phyloP scores from a whole-genome alignment of 2,797 vertebrate genomes.

The Heteromormyrus szaboi region DNA sequence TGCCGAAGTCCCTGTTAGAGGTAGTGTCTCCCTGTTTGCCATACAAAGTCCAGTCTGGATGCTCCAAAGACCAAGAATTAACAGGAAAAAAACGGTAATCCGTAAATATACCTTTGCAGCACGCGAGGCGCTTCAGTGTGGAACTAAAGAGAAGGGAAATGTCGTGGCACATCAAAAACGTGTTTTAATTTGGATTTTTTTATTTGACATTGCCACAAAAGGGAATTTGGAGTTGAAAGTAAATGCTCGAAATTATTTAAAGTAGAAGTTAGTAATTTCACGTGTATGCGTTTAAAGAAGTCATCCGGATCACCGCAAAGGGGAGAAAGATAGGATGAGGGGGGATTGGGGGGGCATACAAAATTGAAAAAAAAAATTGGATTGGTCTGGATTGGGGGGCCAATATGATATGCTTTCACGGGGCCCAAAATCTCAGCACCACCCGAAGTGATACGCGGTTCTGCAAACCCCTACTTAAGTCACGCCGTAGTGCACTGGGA shows the following conservation, averaged over 20 bases:
- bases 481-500: constrained; percentile 56
- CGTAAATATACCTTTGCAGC: not conserved
- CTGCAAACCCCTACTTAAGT: constrained; percentile 27
- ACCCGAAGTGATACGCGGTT: not conserved
- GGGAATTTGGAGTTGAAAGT: not conserved
- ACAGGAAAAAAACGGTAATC: not conserved
- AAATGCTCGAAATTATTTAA: not conserved
- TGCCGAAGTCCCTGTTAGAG: not conserved
- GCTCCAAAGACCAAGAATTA: not conserved
- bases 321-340: not conserved
- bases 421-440: not conserved
- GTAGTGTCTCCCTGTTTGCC: not conserved
- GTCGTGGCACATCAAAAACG: not conserved
- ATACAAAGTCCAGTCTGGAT: not conserved
- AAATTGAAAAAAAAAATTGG: not conserved
- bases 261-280: not conserved
- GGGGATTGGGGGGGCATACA: not conserved
- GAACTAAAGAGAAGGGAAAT: not conserved
- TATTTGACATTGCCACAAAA: not conserved
- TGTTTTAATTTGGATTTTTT: not conserved
- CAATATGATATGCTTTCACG: not conserved
- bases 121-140: not conserved
- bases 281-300: not conserved
- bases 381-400: not conserved
- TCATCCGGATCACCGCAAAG: not conserved